Evolutionary conservation across 1,140 invertebrate genomes (phyloP).

Genomic region (Cyclargus thomasi): DNA sequence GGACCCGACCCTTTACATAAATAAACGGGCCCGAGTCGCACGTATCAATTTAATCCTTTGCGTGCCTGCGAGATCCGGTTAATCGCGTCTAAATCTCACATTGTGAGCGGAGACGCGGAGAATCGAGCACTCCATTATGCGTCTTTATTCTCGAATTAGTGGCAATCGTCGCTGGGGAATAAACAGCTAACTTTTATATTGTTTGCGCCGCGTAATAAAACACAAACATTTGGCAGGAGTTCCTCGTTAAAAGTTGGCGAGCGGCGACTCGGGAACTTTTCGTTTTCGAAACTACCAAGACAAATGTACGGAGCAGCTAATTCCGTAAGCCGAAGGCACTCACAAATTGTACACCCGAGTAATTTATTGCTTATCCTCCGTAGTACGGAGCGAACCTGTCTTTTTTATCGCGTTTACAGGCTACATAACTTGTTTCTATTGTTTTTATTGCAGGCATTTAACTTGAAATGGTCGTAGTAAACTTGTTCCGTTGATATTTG

Average conservation of each 20-base stretch:
- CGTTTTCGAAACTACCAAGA: slow-evolving; percentile 7
- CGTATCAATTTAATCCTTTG: slow-evolving; percentile 67
- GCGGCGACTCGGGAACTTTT: neutral
- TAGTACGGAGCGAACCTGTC: neutral
- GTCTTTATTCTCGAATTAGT: slow-evolving; percentile 47
- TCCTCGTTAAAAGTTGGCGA: slow-evolving; percentile 12
- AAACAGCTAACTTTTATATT: slow-evolving; percentile 6
- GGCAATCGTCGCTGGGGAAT: neutral
- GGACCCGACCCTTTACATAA: slow-evolving; percentile 62
- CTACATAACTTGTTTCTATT: neutral
- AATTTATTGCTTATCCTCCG: neutral
- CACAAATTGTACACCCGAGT: neutral
- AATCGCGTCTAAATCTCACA: slow-evolving; percentile 55
- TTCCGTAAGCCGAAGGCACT: slow-evolving; percentile 7
- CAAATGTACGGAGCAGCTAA: slow-evolving; percentile 9
- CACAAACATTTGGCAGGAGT: slow-evolving; percentile 12
- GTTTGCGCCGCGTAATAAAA: neutral
- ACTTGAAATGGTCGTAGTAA: neutral
- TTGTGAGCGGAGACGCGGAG: slow-evolving; percentile 40
- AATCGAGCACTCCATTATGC: slow-evolving; percentile 65
- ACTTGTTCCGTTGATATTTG: neutral
- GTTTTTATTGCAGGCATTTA: slow-evolving; percentile 1
- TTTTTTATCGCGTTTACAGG: neutral
- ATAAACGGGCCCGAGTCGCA: slow-evolving; percentile 61
- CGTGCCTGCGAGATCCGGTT: slow-evolving; percentile 55